Base-by-base conservation (phyloP, 2,888 invertebrate species). In the Thumatha senex region DNA sequence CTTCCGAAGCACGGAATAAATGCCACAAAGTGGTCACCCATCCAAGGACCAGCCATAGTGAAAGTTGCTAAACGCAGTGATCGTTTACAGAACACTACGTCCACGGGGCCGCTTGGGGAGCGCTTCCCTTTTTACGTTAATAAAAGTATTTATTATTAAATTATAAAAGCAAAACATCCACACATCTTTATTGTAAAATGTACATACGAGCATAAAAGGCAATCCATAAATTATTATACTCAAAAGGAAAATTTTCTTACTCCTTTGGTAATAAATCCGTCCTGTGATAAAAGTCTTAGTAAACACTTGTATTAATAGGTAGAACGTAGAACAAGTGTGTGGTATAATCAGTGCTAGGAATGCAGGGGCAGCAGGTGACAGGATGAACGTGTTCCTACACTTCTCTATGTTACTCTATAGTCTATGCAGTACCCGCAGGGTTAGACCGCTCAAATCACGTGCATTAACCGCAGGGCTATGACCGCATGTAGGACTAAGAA, bases 301-400 rank as follows among this genome's bases (percentile, higher is more conserved):
- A 71, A 74, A 74, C 72, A 74, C 60, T 58, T 60, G 65, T 63
- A 76, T 58, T 69, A n/a, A n/a, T n/a, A n/a, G n/a, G n/a, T n/a
- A 63, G 53, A 67, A 40, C 54, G 45, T 43, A 31, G 44, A 60
- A 66, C 87, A 89, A 88, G 89, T 89, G 89, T 72, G 74, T 62
- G 74, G 77, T 67, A 76, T 83, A 89, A 90, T 89, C 90, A 86
- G 85, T 71, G 80, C 78, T 46, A 76, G 87, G 90, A 88, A 89
- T 87, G 88, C 71, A 64, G 76, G 57, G 73, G 86, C 90, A 90
- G 86, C 90, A 90, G 90, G 89, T 90, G 90, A 89, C 89, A 88
- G 88, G 84, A 89, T 83, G 83, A 80, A 71, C 80, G 67, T 72
- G 76, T 68, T 72, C 69, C 54, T 44, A 60, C 66, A 69, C 61